phyloP scores from a whole-genome alignment of 92 coral and sea anemone genomes.

The Zoanthus solanderi region DNA sequence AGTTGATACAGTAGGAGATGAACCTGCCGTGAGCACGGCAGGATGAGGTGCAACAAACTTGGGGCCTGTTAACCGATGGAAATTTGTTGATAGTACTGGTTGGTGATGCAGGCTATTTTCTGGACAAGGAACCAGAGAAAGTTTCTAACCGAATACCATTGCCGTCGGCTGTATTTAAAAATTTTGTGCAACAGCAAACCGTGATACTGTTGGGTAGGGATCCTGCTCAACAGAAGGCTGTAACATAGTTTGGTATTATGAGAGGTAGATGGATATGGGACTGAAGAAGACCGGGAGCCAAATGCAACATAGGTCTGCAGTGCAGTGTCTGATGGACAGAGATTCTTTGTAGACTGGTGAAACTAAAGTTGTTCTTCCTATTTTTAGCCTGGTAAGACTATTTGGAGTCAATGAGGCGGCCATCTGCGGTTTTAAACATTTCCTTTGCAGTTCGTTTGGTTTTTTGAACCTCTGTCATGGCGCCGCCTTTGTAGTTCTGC shows the following conservation, averaged over 20 bases:
- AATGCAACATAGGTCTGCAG: conserved; percentile 27
- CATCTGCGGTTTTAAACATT: conserved; percentile 52
- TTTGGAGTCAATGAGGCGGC: conserved; percentile 52
- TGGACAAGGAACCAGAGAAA: no score
- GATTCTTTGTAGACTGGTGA: conserved; percentile 36
- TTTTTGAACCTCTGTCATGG: conserved; percentile 54
- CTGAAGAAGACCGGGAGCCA: conserved; percentile 31
- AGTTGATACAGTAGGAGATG: background rate
- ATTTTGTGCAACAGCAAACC: no score
- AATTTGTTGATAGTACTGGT: no score
- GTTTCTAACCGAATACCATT: no score
- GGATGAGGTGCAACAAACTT: no score
- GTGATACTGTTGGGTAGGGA: no score
- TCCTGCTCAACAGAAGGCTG: no score
- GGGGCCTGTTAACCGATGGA: no score
- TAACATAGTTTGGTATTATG: background rate
- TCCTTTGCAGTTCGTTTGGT: conserved; percentile 63
- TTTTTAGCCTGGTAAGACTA: conserved; percentile 51
- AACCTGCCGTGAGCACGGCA: no score
- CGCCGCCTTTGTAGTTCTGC: conserved; percentile 51
- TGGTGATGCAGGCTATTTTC: no score
- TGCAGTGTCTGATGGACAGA: conserved; percentile 17
- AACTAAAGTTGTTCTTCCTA: conserved; percentile 9
- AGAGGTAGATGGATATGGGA: conserved; percentile 24
- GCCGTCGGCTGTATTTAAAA: no score